A percentile compares a stretch with the other conserved stretches of the same genome.
phyloP scores from a whole-genome alignment of 2,113 vertebrate genomes.

The Asarcornis scutulata region DNA sequence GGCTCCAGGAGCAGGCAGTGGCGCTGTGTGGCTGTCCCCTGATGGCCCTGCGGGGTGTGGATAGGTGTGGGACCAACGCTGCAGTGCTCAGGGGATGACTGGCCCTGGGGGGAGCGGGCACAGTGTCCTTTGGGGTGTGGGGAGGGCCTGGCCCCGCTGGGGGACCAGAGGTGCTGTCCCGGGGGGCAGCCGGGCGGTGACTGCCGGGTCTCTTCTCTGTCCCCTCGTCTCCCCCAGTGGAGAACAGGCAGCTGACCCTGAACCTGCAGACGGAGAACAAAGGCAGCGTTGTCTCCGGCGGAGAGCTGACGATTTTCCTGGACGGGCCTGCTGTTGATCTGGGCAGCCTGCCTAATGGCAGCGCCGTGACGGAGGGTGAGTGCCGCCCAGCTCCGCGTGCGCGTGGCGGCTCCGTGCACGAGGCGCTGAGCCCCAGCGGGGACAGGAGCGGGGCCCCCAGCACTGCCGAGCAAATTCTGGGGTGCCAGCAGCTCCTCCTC shows the following conservation, averaged over 20 bases:
- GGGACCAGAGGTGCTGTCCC: fast-evolving
- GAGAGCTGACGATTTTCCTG: conserved; percentile 95
- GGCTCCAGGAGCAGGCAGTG: fast-evolving
- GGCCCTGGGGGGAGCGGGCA: fast-evolving
- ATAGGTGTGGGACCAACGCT: fast-evolving
- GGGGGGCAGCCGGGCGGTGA: neutral
- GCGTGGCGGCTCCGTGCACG: neutral
- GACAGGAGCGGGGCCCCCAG: conserved; percentile 2
- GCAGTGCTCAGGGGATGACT: fast-evolving
- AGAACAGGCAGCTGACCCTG: conserved; percentile 93
- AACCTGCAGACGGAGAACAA: conserved; percentile 96
- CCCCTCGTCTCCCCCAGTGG: conserved; percentile 81
- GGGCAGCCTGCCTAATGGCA: conserved; percentile 89
- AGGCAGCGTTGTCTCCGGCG: conserved; percentile 90
- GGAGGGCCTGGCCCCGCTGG: too few species aligned
- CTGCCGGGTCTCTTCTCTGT: conserved; percentile 25
- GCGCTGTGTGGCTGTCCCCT: neutral
- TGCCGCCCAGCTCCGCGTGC: conserved; percentile 59
- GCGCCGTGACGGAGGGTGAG: conserved; percentile 88
- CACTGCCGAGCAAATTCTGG: conserved; percentile 30
- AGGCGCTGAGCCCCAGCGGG: neutral
- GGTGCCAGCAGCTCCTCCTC: neutral
- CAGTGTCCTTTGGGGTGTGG: fast-evolving
- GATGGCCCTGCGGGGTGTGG: fast-evolving
- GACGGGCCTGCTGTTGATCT: conserved; percentile 92